Conservation (phyloP, 2,888 invertebrate genomes). For the Spilarctia lutea region DNA sequence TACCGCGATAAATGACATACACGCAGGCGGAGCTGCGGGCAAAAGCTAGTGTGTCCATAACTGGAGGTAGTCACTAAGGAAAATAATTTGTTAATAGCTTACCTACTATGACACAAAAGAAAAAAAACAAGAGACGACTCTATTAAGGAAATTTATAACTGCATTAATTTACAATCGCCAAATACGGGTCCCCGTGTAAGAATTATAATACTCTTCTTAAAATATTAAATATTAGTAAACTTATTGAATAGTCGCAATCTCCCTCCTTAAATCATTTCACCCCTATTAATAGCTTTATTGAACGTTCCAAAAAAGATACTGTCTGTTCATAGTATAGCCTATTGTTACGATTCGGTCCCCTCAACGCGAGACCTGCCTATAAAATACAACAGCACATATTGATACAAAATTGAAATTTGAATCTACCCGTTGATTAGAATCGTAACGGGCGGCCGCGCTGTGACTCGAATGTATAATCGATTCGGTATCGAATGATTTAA, state of each 20-base stretch:
- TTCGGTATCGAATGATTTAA: slow-evolving; percentile 51
- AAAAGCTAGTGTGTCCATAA: too few species aligned
- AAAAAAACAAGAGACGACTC: too few species aligned
- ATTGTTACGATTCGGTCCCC: slow-evolving; percentile 16
- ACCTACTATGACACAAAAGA: too few species aligned
- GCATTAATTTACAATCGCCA: background rate
- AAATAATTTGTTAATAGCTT: too few species aligned
- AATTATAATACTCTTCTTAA: background rate
- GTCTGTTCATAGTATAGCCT: slow-evolving; percentile 14
- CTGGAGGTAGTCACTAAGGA: too few species aligned
- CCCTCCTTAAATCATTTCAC: slow-evolving; percentile 6
- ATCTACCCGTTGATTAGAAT: slow-evolving; percentile 55
- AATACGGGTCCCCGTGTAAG: too few species aligned
- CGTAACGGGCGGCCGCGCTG: slow-evolving; percentile 47
- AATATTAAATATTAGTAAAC: background rate
- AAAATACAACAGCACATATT: slow-evolving; percentile 51
- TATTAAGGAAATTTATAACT: too few species aligned
- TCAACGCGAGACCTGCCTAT: slow-evolving; percentile 20
- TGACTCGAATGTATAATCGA: slow-evolving; percentile 54
- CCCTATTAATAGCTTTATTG: slow-evolving; percentile 17
- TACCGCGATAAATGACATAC: too few species aligned
- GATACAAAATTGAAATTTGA: slow-evolving; percentile 57
- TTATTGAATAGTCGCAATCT: background rate
- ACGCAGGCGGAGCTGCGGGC: too few species aligned
- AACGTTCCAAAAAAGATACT: slow-evolving; percentile 11